Base-by-base conservation (phyloP, 2,113 vertebrate species). In the Sebastes schlegelii region DNA sequence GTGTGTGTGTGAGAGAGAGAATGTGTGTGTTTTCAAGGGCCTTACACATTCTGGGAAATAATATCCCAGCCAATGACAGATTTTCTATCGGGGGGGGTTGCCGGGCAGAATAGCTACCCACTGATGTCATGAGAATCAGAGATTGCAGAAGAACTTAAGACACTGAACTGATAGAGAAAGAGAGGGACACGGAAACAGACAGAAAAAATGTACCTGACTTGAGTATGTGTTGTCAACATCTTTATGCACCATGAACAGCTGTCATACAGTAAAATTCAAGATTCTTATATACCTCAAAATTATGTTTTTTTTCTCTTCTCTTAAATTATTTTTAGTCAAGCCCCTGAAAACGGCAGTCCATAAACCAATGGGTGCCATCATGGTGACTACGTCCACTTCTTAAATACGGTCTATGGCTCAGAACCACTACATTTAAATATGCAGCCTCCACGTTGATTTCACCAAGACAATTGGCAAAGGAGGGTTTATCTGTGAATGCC, bases 71-170 rank as follows among this genome's bases (percentile, higher is more conserved):
- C 88, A 93, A 85, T 95, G 95, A 95, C 91, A 95, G 93, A 94
- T 95, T 94, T 93, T 92, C 62, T 84, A n/a, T 60, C 3, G n/a
- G 74, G 64, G 52, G 52, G 67, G 85, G 80, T 87, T 84, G 78
- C 80, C 6, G 75, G 70, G 88, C 49, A 87, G 86, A 94, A 95
- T 95, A 88, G 82, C 92, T 95, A 88, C 70, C 60, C 82, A 77
- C 76, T 95, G 93, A 95, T 93, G 93, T 96, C 92, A 95, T 95
- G 93, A 91, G 92, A 95, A 92, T 84, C 73, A 54, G 73, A 74
- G 57, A 68, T 77, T 70, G 63, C 42, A 60, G 57, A n/a, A 48
- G 21, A 74, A 65, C 66, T 65, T 52, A 42, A 82, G 75, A 80
- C 77, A 46, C 40, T 46, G 74, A 67, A 71, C 54, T 46, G 85